A percentile compares a stretch with the other conserved stretches of the same genome.
Evolutionary conservation across 1,140 invertebrate genomes (phyloP).

Genomic region (Geopemphigus sp.): DNA sequence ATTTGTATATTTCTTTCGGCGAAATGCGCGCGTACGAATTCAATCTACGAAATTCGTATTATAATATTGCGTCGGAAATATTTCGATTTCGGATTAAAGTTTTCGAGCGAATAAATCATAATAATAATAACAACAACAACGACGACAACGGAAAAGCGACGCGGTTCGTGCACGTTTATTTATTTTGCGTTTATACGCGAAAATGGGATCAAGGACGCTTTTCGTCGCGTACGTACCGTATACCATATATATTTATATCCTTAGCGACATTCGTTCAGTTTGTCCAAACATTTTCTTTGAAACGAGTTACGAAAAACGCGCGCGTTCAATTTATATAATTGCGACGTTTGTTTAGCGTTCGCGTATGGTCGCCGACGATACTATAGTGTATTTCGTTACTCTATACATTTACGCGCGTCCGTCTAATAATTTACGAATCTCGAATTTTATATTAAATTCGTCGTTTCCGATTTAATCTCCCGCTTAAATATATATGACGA

Average conservation of each 20-base stretch:
- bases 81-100: too few relatives aligned
- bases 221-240: not conserved
- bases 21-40: too few relatives aligned
- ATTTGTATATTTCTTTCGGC: too few relatives aligned
- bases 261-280: not conserved
- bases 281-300: not conserved
- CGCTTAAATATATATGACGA: conserved; percentile 14
- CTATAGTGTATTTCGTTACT: conserved; percentile 2
- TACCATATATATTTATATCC: not conserved
- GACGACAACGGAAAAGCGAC: too few relatives aligned
- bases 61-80: too few relatives aligned
- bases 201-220: not conserved
- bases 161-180: too few relatives aligned
- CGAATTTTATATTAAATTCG: conserved; percentile 17
- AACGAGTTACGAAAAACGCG: not conserved
- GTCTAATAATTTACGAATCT: conserved; percentile 1
- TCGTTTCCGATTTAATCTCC: not conserved
- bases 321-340: conserved; percentile 15
- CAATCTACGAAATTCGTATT: too few relatives aligned
- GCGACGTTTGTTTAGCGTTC: conserved; percentile 4
- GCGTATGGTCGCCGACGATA: not conserved
- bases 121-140: too few relatives aligned
- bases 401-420: conserved; percentile 13
- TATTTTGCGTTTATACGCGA: not conserved
- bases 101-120: too few relatives aligned